A percentile compares a stretch with the other conserved stretches of the same genome.
phyloP scores from a whole-genome alignment of 2,113 vertebrate genomes.

The Murina feae region DNA sequence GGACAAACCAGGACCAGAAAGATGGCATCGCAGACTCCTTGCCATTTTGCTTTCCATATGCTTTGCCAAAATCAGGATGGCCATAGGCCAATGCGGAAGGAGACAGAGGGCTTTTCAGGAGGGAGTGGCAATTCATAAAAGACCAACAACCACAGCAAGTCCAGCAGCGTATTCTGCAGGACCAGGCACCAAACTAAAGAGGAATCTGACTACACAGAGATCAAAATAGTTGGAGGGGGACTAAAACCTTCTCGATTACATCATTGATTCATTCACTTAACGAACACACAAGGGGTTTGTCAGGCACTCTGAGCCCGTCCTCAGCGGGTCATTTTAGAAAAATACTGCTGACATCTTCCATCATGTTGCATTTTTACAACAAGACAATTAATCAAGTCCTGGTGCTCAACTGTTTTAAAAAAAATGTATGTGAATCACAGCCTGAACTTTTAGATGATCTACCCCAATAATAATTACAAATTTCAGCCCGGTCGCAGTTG shows the following conservation, averaged over 20 bases:
- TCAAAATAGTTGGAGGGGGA: neutral
- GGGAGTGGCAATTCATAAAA: neutral
- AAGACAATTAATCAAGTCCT: neutral
- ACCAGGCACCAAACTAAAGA: neutral
- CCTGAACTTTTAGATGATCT: neutral
- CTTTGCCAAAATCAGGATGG: neutral
- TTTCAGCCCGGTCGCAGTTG: neutral
- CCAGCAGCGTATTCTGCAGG: neutral
- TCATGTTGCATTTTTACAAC: neutral
- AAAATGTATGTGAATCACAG: neutral
- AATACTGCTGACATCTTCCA: neutral
- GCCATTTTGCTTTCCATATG: neutral
- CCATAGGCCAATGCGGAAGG: too few species aligned
- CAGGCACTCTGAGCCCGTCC: neutral
- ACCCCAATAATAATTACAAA: neutral
- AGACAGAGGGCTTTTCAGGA: neutral
- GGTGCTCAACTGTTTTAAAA: neutral
- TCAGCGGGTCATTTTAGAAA: neutral
- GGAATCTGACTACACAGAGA: neutral
- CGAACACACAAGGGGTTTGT: neutral
- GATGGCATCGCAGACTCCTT: neutral
- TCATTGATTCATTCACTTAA: neutral
- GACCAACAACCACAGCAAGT: neutral
- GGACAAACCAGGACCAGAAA: neutral
- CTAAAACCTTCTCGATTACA: neutral